Evolutionary conservation across 2,113 vertebrate genomes (phyloP).

Genomic region (Mustelus asterias): DNA sequence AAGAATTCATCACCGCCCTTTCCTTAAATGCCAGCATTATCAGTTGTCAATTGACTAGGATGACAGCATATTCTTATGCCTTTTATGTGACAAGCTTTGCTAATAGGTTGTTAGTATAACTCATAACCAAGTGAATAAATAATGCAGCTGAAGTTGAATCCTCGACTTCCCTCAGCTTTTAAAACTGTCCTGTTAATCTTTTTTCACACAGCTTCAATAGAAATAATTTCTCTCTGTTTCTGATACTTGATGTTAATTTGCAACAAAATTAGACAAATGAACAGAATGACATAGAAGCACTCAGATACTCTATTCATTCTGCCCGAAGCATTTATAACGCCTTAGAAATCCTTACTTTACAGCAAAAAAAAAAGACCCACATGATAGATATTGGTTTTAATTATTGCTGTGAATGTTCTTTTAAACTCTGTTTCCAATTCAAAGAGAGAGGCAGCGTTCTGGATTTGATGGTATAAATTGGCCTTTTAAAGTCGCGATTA

Average conservation of each 20-base stretch:
- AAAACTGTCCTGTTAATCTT: background rate
- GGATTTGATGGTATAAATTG: constrained; percentile 10
- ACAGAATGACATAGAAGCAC: background rate
- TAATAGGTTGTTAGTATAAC: background rate
- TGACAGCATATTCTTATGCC: background rate
- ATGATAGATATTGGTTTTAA: background rate
- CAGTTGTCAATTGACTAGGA: background rate
- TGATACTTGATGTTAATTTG: background rate
- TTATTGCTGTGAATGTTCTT: background rate
- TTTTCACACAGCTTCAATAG: background rate
- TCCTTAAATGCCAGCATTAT: background rate
- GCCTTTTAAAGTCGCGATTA: constrained; percentile 8
- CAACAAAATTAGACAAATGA: background rate
- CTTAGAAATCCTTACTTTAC: background rate
- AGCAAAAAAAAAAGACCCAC: background rate
- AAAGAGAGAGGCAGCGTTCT: background rate
- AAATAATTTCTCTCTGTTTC: background rate
- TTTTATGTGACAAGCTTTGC: background rate
- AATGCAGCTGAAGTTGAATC: background rate
- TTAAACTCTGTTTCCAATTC: background rate
- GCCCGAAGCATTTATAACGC: background rate
- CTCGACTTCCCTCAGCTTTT: background rate
- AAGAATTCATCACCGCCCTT: background rate
- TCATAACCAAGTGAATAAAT: background rate
- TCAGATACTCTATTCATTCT: background rate